Evolutionary conservation across 2,888 invertebrate genomes (phyloP), one percentile per base, ranked within the genome.

Genomic region (Cheilosia impressa): DNA sequence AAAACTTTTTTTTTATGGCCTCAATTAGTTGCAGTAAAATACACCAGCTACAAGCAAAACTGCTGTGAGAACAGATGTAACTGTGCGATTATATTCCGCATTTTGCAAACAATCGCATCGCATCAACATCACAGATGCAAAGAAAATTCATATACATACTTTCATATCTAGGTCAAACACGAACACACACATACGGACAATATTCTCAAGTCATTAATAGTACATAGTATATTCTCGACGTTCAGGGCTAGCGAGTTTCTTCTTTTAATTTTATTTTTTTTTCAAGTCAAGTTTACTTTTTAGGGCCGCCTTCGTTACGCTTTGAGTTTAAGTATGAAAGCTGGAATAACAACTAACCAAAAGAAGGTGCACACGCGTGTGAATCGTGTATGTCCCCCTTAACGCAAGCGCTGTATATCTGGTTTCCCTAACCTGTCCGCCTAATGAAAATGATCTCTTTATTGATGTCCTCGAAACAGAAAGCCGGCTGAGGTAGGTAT

Each of bases 391-490:
- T 50, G 63, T 43, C 58, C 77, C 73, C 52, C 55, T 65, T 55
- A 43, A 10, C 31, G 38, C 27, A 47, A 47, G 45, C 65, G 45
- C 50, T 38, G 38, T 38, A 24, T 62, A 75, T 76, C 80, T 78
- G 78, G 80, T 79, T 78, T 73, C 68, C 83, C 83, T 45, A 77
- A 76, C 76, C 72, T 81, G 87, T 81, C 72, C 81, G 75, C 66
- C 84, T 85, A 88, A 87, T 87, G 87, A 87, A 88, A 88, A 73
- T 78, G 72, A 79, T 76, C 87, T 82, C 69, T 88, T 88, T 87
- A 88, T 87, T 73, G 79, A 69, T 85, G 85, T 87, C 87, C 87
- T 87, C 87, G 87, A 87, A 88, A 88, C 73, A 13, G 19, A 72
- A 19, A 72, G 78, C 83, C 79, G 66, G 71, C 79, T 79, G 79